Evolutionary conservation across 2,888 invertebrate genomes (phyloP), one percentile per base, ranked within the genome.

Genomic region (Boloria euphrosyne): DNA sequence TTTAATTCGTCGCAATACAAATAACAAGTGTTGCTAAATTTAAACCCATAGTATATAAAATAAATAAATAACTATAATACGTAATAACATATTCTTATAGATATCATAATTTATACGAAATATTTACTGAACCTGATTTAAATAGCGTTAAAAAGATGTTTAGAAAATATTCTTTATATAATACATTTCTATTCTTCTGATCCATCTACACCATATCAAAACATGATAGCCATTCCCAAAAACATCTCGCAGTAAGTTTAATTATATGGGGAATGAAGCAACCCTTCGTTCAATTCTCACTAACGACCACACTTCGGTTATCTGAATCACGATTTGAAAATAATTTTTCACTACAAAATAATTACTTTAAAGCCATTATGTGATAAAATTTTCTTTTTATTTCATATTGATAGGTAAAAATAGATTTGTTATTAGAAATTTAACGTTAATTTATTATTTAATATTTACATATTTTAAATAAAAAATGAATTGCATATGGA

Each of bases 321-420:
- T 83, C 85, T 85, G 84, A 87, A 88, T 88, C 87, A 85, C 85
- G 78, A 86, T 81, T 88, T 83, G 86, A 86, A 85, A 89, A 89
- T 89, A 89, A 86, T 87, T 89, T 89, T 88, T 79, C 73, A 77
- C 74, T 75, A 72, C 74, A 70, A 76, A 78, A 77, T 62, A 47
- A 46, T 31, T 16, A 16, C 49, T 22, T 49, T 49, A 22, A 18
- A 16, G 38, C 13, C 38, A 16, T 14, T 38, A 54, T 5, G n/a
- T n/a, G 4, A 14, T 6, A 27, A 38, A 10, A 38, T 10, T 38
- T 38, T 38, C 31, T 7, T 38, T 38, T 10, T 10, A 10, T 38
- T 38, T 38, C 1, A 38, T 38, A 38, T 2, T 38, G 10, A 38
- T 38, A 38, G 10, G 2, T 38, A 38, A 7, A 10, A 38, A 38